phyloP scores from a whole-genome alignment of 2,888 invertebrate genomes.

The Mechanitis messenoides region DNA sequence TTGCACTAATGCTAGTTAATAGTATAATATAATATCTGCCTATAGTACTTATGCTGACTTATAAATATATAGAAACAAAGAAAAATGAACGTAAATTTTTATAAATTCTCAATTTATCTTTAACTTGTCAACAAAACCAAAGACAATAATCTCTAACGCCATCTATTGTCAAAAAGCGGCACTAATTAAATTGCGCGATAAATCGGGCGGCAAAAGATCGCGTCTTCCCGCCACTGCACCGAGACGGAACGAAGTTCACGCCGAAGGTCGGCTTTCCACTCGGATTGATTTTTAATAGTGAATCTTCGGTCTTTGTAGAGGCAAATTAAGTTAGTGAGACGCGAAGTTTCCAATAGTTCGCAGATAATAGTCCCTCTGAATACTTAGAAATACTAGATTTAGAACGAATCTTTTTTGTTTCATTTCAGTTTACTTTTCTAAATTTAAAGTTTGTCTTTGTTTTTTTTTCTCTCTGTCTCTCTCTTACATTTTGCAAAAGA shows the following conservation, averaged over 20 bases:
- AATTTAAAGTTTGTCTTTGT: too few relatives aligned
- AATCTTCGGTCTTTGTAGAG: conserved; percentile 62
- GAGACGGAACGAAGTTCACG: conserved; percentile 55
- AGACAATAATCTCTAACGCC: conserved; percentile 39
- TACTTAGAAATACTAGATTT: neutral
- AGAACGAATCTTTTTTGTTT: neutral
- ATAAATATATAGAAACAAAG: neutral
- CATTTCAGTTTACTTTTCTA: neutral
- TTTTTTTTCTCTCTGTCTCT: too few relatives aligned
- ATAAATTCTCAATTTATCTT: neutral
- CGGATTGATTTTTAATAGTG: conserved; percentile 73
- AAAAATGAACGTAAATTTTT: neutral
- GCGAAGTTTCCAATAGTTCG: conserved; percentile 40
- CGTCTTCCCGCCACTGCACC: conserved; percentile 62
- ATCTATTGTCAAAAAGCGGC: conserved; percentile 62
- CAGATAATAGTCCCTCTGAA: neutral
- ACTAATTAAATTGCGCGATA: conserved; percentile 75
- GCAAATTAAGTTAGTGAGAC: conserved; percentile 64
- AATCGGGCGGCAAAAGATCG: conserved; percentile 73
- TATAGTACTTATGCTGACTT: neutral
- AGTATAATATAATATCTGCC: too few relatives aligned
- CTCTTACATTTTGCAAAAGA: too few relatives aligned
- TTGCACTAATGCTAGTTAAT: too few relatives aligned
- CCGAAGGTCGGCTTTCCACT: conserved; percentile 68
- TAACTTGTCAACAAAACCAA: conserved; percentile 15